Percentiles rank a stretch among this genome's conserved stretches.
Conservation (phyloP, 2,113 vertebrate genomes). For the Rhizomys pruinosus region DNA sequence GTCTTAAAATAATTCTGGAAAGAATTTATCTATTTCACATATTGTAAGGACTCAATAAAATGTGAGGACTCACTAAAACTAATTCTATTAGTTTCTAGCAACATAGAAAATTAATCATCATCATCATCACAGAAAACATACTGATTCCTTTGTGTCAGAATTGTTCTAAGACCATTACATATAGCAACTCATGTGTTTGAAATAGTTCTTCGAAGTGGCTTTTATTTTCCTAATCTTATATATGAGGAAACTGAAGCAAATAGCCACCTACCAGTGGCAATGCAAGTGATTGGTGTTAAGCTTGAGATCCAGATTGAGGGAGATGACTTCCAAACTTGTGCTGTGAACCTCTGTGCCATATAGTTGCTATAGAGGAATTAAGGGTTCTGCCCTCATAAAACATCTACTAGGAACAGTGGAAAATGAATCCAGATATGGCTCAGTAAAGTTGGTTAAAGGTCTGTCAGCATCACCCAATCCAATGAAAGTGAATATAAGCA, state of each 20-base stretch:
- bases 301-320: neutral
- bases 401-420: neutral
- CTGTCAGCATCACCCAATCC: neutral
- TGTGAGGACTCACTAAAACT: too few relatives aligned
- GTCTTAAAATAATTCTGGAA: slow-evolving; percentile 26
- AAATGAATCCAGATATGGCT: neutral
- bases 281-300: neutral
- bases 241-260: neutral
- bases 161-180: neutral
- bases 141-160: neutral
- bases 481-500: slow-evolving; percentile 17
- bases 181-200: neutral
- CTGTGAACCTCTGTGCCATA: neutral
- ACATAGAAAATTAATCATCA: neutral
- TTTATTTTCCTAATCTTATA: neutral
- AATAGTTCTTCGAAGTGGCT: neutral
- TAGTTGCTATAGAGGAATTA: neutral
- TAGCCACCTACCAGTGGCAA: neutral
- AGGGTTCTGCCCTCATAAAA: neutral
- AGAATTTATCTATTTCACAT: slow-evolving; percentile 15
- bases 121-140: neutral
- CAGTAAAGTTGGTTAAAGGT: neutral
- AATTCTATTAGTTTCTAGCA: neutral
- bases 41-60: neutral
- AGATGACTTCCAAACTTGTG: neutral